These are phyloP conservation scores for Peromyscus polionotus DNA, from an alignment of 2,113 vertebrate genomes.

Conservation along the genomic window DNA sequence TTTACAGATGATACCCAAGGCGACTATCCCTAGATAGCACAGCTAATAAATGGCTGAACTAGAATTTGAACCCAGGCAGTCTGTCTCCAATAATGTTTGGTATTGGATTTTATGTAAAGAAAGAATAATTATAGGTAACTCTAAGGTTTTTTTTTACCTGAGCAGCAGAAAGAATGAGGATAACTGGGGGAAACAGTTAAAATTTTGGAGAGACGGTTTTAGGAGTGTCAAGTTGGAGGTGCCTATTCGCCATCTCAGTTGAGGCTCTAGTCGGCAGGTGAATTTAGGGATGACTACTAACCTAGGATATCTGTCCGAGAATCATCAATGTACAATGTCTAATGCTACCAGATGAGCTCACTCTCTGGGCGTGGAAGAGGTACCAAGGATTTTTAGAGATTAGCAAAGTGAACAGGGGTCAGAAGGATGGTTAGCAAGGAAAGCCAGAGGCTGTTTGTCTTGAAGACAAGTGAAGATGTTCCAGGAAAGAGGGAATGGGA, in stretches of 20 bases:
- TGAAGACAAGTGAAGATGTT: constrained; percentile 12
- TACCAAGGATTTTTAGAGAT: neutral
- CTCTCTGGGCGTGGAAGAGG: neutral
- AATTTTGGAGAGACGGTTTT: constrained; percentile 3
- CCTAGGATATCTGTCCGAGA: neutral
- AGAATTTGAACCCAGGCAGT: constrained; percentile 10
- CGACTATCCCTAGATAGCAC: neutral
- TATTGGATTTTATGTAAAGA: neutral
- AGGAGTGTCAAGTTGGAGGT: neutral
- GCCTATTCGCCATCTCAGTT: neutral
- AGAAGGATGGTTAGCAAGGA: neutral
- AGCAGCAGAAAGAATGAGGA: neutral
- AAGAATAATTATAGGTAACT: neutral
- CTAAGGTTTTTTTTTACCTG: neutral
- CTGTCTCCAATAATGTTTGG: neutral
- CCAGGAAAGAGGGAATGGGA: neutral
- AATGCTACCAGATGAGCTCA: neutral
- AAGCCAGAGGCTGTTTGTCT: neutral
- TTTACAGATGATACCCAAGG: neutral
- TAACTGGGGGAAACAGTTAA: neutral
- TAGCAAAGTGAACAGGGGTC: neutral
- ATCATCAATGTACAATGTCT: neutral
- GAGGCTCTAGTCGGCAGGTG: neutral
- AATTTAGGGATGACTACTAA: neutral
- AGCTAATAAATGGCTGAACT: neutral